Percentiles rank a stretch among this genome's conserved stretches.
Conservation (phyloP, 2,797 vertebrate species). For the Sebastes baramenuke region DNA sequence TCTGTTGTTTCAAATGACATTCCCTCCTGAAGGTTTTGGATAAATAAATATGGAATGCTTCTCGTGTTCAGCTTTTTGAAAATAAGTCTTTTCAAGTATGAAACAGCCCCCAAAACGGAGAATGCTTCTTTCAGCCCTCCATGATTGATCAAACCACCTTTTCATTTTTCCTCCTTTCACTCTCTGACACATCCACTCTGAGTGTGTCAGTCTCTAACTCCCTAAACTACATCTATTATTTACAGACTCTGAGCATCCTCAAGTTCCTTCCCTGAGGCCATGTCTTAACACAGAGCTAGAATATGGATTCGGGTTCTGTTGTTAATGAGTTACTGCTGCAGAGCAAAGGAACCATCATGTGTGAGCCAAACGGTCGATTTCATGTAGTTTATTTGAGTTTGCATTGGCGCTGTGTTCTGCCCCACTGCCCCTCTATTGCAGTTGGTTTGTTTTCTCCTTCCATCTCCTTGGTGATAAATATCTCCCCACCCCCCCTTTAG, state of each 20-base stretch:
- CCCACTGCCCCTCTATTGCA: background rate
- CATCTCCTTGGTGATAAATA: conserved; percentile 30
- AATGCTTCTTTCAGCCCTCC: background rate
- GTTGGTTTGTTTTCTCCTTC: conserved; percentile 14
- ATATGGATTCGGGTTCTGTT: conserved; percentile 37
- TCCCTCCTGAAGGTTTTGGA: background rate
- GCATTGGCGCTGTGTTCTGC: conserved; percentile 7
- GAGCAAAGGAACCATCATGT: conserved; percentile 10
- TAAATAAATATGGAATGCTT: conserved; percentile 13
- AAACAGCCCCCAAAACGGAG: background rate
- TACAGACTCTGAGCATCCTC: conserved; percentile 56
- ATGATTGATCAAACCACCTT: conserved; percentile 53
- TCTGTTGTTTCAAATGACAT: conserved; percentile 15
- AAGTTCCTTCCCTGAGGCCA: conserved; percentile 33
- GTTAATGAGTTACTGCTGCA: conserved; percentile 45
- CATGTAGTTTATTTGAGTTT: conserved; percentile 31
- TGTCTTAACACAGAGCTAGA: conserved; percentile 20
- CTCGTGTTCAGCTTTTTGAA: background rate
- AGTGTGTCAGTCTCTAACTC: conserved; percentile 41
- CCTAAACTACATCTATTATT: conserved; percentile 69
- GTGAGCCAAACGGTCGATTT: conserved; percentile 9
- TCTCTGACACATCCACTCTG: conserved; percentile 29
- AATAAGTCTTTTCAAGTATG: background rate
- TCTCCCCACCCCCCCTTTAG: background rate
- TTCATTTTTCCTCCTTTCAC: conserved; percentile 34